Evolutionary conservation across 2,888 invertebrate species (phyloP), one percentile per base, ranked within the genome.

Genomic region (Mimachlamys varia): DNA sequence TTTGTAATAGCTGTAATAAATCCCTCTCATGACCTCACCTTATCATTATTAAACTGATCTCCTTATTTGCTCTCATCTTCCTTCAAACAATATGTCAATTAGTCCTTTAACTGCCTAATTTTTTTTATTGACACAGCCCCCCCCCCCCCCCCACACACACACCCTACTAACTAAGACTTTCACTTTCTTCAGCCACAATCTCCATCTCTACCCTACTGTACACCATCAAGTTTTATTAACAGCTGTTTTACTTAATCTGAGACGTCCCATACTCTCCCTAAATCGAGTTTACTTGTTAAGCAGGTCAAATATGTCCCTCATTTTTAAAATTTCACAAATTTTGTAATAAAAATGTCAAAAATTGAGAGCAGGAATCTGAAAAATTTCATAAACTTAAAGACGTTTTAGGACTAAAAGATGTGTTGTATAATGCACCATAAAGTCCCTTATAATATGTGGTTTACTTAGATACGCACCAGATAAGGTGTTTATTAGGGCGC

Each of bases 281-380:
- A 7, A 62, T 62, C 62, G 15, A 53, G 53, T 22, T 62, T 44
- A 44, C n/a, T n/a, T n/a, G n/a, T n/a, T 62, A 22, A 62, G 22
- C 62, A 62, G 62, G 13, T 62, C 62, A 62, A 62, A 15, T 27
- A n/a, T 53, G 5, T 58, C 10, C 19, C 19, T 58, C n/a, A n/a
- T 76, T 33, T 33, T 33, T 62, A n/a, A 76, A 33, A 76, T 76
- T 33, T 76, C 12, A 7, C 13, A 58, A 62, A 62, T 2, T 62
- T 62, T 62, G 62, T 27, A 62, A 76, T 76, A 76, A 76, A 76
- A 33, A 76, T 76, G 76, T 76, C 76, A 76, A 76, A 76, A 33
- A 76, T 27, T 33, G 27, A 76, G 27, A 76, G 7, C 27, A 27
- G 76, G 76, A 76, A 76, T 76, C 76, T 76, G 33, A 76, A 76